phyloP scores from a whole-genome alignment of 2,113 vertebrate genomes.

The Thamnaconus septentrionalis region DNA sequence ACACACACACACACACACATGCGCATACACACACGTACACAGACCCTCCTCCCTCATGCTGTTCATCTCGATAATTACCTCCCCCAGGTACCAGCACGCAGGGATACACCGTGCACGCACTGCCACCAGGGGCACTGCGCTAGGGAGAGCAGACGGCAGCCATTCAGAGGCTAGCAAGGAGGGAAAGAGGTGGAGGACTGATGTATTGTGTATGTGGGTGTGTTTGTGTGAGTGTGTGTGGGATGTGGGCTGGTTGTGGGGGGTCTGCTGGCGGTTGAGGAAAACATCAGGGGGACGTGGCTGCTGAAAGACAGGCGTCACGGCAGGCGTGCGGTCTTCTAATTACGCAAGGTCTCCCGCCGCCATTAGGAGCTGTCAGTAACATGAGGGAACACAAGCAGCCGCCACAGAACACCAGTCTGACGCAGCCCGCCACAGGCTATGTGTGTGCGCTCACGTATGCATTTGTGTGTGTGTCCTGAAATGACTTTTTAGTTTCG shows the following conservation, averaged over 20 bases:
- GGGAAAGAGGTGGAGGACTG: slow-evolving; percentile 43
- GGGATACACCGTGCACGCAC: slow-evolving; percentile 38
- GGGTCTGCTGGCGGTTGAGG: slow-evolving; percentile 21
- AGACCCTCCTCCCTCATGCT: slow-evolving; percentile 37
- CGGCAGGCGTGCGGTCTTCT: slow-evolving; percentile 49
- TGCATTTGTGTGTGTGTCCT: not conserved
- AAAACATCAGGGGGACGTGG: slow-evolving; percentile 46
- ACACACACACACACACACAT: slow-evolving; percentile 17
- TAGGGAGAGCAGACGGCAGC: slow-evolving; percentile 66
- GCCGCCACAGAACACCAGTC: slow-evolving; percentile 33
- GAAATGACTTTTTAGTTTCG: not conserved
- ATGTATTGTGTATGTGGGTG: slow-evolving; percentile 17
- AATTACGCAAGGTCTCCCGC: slow-evolving; percentile 66
- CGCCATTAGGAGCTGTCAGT: slow-evolving; percentile 66
- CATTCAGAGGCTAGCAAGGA: slow-evolving; percentile 56
- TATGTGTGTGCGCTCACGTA: slow-evolving; percentile 8
- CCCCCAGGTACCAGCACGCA: slow-evolving; percentile 63
- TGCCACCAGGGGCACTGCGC: slow-evolving; percentile 61
- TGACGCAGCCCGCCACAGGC: slow-evolving; percentile 16
- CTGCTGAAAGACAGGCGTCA: slow-evolving; percentile 62
- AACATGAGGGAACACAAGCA: slow-evolving; percentile 50
- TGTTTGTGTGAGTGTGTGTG: slow-evolving; percentile 15
- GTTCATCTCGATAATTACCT: slow-evolving; percentile 73
- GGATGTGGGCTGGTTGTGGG: slow-evolving; percentile 2
- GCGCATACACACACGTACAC: slow-evolving; percentile 4